Base-by-base conservation (phyloP, 2,888 invertebrate species). In the Thymelicus acteon region DNA sequence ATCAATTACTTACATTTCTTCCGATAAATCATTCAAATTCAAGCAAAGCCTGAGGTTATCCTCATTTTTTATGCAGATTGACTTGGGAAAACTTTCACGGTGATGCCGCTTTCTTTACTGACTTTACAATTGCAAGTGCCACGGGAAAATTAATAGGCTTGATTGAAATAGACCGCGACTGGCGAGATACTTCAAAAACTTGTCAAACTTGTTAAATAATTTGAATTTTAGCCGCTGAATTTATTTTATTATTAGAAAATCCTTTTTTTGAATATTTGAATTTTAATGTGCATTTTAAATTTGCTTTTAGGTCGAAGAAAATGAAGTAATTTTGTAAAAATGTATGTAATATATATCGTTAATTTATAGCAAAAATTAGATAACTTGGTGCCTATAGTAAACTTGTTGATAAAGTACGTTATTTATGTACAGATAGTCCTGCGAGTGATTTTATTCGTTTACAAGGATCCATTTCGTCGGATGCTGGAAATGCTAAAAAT, bases 41-140 rank as follows among this genome's bases (percentile, higher is more conserved):
- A 15, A 60, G 15, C 40, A 60, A 49, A 52, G 70, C 75, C 78
- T 72, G 65, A 79, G 79, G 78, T 80, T 79, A 82, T 80, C 79
- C 83, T 86, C 72, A 85, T 87, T 85, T 85, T 86, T 87, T 85
- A 88, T 86, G 85, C 82, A 87, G 82, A 87, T 88, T 85, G 75
- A 83, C 82, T 82, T 79, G 72, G 73, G 72, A 77, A 86, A 85
- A 81, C 85, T 87, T 83, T 80, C 80, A 80, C 77, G 81, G 80
- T 74, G 75, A 75, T 75, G 73, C 76, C 78, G 72, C 74, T 72
- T 78, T 76, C 77, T 80, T 83, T 85, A 85, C 83, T 76, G 76
- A 78, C 79, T 85, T 84, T 79, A 79, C 77, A 79, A 77, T 80
- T 79, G 77, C 80, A 76, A 76, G 76, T 75, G 75, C 75, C 73